Conservation (phyloP, 2,888 invertebrate genomes). For the Pogonocherus hispidulus region DNA sequence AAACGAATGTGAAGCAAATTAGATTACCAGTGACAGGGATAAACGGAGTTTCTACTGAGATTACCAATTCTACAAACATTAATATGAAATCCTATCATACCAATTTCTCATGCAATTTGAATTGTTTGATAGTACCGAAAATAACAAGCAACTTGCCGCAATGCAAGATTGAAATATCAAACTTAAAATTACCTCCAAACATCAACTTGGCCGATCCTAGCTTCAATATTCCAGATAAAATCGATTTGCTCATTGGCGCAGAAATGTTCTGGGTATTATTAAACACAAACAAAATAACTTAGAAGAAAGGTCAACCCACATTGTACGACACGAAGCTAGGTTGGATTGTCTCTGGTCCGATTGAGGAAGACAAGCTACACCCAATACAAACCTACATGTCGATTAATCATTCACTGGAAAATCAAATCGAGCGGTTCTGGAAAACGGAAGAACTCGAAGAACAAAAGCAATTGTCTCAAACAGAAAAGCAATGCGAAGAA, state of each 20-base stretch:
- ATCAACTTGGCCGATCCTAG: conserved; percentile 16
- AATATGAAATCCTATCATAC: neutral
- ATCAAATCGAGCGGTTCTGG: conserved; percentile 33
- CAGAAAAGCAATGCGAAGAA: conserved; percentile 29
- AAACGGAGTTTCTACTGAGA: neutral
- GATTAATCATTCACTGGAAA: neutral
- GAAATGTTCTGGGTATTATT: conserved; percentile 29
- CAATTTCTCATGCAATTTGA: neutral
- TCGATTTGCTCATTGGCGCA: no score
- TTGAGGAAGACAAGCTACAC: neutral
- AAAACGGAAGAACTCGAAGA: conserved; percentile 24
- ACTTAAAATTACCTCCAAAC: conserved; percentile 7
- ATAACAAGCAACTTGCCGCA: conserved; percentile 2
- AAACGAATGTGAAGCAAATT: neutral
- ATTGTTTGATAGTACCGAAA: conserved; percentile 1
- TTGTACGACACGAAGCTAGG: conserved; percentile 39
- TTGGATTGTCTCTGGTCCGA: conserved; percentile 32
- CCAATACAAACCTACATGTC: neutral
- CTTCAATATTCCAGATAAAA: conserved; percentile 26
- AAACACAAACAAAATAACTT: conserved; percentile 20
- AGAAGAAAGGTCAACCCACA: conserved; percentile 18
- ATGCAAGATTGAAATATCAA: neutral
- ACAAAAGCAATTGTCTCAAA: conserved; percentile 6
- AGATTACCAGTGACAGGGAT: neutral
- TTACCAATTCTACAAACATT: neutral